Percentiles rank a stretch among this genome's conserved stretches.
phyloP scores from a whole-genome alignment of 2,797 vertebrate species.

The Betta splendens region DNA sequence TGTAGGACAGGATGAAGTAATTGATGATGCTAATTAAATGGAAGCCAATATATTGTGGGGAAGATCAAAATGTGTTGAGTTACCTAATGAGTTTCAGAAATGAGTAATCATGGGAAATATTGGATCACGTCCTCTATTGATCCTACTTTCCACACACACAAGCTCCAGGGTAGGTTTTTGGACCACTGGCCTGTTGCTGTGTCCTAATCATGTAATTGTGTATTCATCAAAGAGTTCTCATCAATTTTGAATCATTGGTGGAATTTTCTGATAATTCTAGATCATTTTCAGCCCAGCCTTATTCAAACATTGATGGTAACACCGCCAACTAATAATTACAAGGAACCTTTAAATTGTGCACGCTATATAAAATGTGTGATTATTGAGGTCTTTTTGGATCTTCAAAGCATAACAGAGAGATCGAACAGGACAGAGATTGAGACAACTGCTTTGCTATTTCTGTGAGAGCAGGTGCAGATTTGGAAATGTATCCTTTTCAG shows the following conservation, averaged over 20 bases:
- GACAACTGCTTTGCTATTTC: conserved; percentile 12
- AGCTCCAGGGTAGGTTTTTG: no score
- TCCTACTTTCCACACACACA: conserved; percentile 15
- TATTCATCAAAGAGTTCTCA: no score
- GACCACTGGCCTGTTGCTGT: no score
- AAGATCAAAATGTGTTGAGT: conserved; percentile 24
- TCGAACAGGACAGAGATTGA: background rate
- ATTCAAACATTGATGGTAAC: no score
- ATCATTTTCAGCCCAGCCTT: no score
- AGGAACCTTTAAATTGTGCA: background rate
- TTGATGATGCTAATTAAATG: no score
- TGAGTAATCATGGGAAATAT: conserved; percentile 38
- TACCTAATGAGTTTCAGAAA: conserved; percentile 33
- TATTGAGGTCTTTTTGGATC: background rate
- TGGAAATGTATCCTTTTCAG: conserved; percentile 47
- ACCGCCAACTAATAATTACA: no score
- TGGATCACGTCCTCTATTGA: conserved; percentile 32
- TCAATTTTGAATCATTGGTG: no score
- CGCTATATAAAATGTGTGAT: background rate
- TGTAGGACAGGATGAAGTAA: no score
- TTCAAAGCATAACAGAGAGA: background rate
- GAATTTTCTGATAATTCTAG: no score
- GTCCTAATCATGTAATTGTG: no score
- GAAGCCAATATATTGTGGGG: no score
- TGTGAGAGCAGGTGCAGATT: conserved; percentile 31